A percentile compares a stretch with the other conserved stretches of the same genome.
phyloP scores from a whole-genome alignment of 2,797 vertebrate species.

The Hozukius guyotensis region DNA sequence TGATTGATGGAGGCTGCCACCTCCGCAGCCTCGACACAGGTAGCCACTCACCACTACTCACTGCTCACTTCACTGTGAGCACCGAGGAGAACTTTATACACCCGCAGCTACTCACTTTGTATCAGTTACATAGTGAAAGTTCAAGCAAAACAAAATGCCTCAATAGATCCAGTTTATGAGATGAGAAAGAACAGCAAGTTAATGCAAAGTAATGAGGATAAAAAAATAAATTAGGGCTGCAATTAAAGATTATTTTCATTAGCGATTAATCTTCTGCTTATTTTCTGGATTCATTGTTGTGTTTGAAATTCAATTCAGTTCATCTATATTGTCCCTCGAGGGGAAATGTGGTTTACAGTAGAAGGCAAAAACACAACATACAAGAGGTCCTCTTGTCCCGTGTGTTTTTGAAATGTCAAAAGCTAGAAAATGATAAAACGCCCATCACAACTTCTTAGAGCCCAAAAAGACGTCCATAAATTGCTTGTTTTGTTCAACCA shows the following conservation, averaged over 20 bases:
- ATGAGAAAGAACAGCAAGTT: not conserved
- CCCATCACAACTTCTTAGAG: not conserved
- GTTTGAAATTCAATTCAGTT: no score
- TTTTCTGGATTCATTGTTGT: not conserved
- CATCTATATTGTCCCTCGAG: no score
- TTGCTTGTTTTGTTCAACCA: not conserved
- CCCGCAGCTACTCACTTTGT: not conserved
- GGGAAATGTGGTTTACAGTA: no score
- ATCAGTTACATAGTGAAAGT: not conserved
- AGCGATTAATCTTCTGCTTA: not conserved
- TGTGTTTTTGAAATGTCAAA: not conserved
- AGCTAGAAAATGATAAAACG: not conserved
- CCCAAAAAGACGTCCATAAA: not conserved
- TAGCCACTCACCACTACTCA: slow-evolving; percentile 7
- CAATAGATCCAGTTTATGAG: not conserved
- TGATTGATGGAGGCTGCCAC: slow-evolving; percentile 58
- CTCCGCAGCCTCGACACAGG: slow-evolving; percentile 24
- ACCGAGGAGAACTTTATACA: not conserved
- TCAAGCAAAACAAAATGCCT: not conserved
- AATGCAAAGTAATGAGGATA: not conserved
- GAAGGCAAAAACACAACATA: no score
- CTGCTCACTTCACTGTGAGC: slow-evolving; percentile 35
- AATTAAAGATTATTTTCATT: not conserved
- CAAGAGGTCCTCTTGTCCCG: no score
- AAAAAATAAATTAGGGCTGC: not conserved